Conservation (phyloP, 2,113 vertebrate genomes). For the Alligator mississippiensis region DNA sequence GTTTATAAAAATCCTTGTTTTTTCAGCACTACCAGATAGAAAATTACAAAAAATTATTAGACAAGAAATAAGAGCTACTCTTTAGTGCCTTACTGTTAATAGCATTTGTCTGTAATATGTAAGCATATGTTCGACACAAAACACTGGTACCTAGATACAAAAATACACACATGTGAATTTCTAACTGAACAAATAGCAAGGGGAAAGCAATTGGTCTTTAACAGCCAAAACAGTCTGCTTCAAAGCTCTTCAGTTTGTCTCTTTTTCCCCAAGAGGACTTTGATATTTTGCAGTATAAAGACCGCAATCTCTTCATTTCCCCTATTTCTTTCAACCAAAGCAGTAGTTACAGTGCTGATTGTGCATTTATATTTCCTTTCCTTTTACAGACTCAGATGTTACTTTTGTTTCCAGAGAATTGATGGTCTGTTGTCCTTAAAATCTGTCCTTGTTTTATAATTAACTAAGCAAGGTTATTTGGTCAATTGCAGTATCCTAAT, state of each 20-base stretch:
- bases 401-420: neutral
- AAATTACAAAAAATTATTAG: neutral
- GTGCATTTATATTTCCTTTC: neutral
- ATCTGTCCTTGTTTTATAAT: neutral
- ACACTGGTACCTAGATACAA: neutral
- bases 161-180: neutral
- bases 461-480: neutral
- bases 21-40: neutral
- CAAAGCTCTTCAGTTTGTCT: neutral
- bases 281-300: neutral
- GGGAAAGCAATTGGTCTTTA: neutral
- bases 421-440: neutral
- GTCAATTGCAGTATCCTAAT: neutral
- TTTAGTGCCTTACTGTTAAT: neutral
- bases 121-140: neutral
- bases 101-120: neutral
- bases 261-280: neutral
- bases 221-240: neutral
- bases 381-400: neutral
- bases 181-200: neutral
- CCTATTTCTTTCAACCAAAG: neutral
- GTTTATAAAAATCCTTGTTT: neutral
- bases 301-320: neutral
- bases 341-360: neutral
- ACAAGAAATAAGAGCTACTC: neutral